Conservation (phyloP, 2,888 invertebrate species). For the Cordylochernes scorpioides region DNA sequence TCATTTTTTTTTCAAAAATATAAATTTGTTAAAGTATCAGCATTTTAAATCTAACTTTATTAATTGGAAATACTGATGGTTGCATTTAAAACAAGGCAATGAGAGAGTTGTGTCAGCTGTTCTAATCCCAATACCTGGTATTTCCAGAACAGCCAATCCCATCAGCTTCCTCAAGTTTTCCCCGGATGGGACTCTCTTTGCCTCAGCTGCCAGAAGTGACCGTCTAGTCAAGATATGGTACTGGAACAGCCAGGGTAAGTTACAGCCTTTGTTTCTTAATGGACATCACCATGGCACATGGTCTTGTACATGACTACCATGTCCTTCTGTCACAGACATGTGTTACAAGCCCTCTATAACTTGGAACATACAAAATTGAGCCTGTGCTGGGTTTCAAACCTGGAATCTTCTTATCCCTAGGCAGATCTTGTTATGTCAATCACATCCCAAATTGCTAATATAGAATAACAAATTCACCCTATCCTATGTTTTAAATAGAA, state of each 20-base stretch:
- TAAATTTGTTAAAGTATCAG: not conserved
- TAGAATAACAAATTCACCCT: too few species aligned
- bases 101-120: not conserved
- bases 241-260: conserved; percentile 64
- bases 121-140: not conserved
- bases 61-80: not conserved
- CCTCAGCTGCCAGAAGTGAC: conserved; percentile 80
- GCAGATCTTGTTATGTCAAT: too few species aligned
- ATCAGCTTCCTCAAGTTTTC: conserved; percentile 85
- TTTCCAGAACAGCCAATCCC: conserved; percentile 45
- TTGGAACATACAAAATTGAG: too few species aligned
- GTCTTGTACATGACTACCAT: too few species aligned
- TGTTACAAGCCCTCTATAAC: too few species aligned
- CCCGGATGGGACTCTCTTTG: conserved; percentile 87
- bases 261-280: not conserved
- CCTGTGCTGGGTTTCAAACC: too few species aligned
- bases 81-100: not conserved
- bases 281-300: not conserved
- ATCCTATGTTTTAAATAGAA: too few species aligned
- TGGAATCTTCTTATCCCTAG: too few species aligned
- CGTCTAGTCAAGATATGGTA: conserved; percentile 96
- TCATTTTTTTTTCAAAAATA: not conserved
- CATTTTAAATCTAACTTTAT: not conserved
- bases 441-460: too few species aligned
- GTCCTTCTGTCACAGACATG: too few species aligned